These are phyloP conservation scores for Etheostoma perlongum DNA, from an alignment of 2,797 vertebrate genomes.

Conservation along the genomic window DNA sequence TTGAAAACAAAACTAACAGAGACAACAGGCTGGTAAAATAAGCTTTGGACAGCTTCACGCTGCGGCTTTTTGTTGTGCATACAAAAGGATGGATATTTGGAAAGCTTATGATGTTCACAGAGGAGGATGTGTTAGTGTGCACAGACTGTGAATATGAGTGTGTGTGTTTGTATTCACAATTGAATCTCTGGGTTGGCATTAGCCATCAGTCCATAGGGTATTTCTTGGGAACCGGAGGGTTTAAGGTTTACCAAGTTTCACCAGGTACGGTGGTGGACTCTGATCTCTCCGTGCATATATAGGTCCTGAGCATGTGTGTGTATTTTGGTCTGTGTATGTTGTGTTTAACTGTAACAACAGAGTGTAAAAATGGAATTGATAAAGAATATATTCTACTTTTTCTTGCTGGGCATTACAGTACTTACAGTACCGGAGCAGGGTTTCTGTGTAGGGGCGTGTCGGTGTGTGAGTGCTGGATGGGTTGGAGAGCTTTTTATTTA, in stretches of 20 bases:
- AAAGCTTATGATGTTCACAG: constrained; percentile 70
- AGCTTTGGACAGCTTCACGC: constrained; percentile 62
- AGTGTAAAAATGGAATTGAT: too few species aligned
- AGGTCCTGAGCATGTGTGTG: too few species aligned
- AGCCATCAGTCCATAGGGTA: too few species aligned
- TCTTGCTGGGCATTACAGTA: constrained; percentile 26
- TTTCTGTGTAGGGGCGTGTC: background rate
- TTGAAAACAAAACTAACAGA: constrained; percentile 68
- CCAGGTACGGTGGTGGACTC: too few species aligned
- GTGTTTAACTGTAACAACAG: too few species aligned
- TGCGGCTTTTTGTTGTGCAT: constrained; percentile 76
- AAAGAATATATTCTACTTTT: too few species aligned
- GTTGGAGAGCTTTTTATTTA: constrained; percentile 62
- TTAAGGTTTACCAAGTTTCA: too few species aligned
- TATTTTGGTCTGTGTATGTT: too few species aligned
- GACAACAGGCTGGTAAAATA: constrained; percentile 63
- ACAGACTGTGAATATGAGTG: constrained; percentile 19
- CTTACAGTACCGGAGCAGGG: constrained; percentile 20
- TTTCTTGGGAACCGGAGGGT: too few species aligned
- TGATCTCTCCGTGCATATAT: too few species aligned
- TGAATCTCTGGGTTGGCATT: too few species aligned
- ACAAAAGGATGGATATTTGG: constrained; percentile 57
- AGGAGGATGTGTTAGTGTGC: constrained; percentile 59
- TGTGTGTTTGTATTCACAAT: constrained; percentile 12
- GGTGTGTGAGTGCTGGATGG: constrained; percentile 10